Evolutionary conservation across 2,113 vertebrate species (phyloP).

Genomic region (Phrynosoma blainvillii): DNA sequence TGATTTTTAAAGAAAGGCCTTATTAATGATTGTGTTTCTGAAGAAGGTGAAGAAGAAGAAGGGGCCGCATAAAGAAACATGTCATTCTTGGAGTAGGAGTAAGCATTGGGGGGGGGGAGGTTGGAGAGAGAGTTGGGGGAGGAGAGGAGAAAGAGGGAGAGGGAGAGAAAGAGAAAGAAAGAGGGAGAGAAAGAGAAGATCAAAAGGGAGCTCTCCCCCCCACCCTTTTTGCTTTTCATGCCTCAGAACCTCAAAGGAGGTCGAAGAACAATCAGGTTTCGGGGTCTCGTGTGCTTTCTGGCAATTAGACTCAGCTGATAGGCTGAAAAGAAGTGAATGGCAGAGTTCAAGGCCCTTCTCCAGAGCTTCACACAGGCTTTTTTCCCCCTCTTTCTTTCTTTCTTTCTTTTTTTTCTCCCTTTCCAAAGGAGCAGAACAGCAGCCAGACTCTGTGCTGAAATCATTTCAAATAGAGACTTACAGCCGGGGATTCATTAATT

Average conservation of each 20-base stretch:
- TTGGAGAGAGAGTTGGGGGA: conserved; percentile 66
- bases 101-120: conserved; percentile 80
- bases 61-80: conserved; percentile 91
- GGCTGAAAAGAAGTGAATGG: conserved; percentile 98
- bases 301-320: conserved; percentile 99
- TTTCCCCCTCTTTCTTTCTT: conserved; percentile 64
- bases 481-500: conserved; percentile 87
- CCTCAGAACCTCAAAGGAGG: conserved; percentile 99
- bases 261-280: conserved; percentile 96
- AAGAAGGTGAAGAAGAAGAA: conserved; percentile 90
- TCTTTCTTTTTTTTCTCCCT: conserved; percentile 45
- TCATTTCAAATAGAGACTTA: conserved; percentile 96
- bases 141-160: conserved; percentile 55
- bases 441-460: conserved; percentile 84
- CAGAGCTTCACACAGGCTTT: conserved; percentile 91
- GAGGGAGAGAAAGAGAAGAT: conserved; percentile 86
- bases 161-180: conserved; percentile 72
- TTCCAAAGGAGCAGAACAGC: conserved; percentile 88
- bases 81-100: conserved; percentile 91
- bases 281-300: conserved; percentile 98
- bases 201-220: conserved; percentile 91
- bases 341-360: conserved; percentile 99
- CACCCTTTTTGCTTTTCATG: conserved; percentile 94
- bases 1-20: conserved; percentile 89
- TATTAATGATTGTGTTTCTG: conserved; percentile 99